These are phyloP conservation scores for Tethea ocularis DNA, from an alignment of 2,888 invertebrate species.

Conservation along the genomic window DNA sequence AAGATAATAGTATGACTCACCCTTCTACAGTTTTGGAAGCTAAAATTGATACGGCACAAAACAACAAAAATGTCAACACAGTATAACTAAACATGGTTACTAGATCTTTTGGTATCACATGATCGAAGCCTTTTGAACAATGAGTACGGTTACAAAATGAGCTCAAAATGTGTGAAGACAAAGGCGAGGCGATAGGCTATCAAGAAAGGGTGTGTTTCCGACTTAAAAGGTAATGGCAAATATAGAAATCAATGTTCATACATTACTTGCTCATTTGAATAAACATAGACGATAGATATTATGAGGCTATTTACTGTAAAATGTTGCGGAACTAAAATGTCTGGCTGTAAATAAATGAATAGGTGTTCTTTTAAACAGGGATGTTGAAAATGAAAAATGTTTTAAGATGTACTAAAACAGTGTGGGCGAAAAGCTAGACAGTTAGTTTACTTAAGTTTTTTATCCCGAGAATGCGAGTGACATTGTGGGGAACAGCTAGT, in stretches of 20 bases:
- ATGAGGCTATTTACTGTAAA: not conserved
- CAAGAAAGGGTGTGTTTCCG: slow-evolving; percentile 61
- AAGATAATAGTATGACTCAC: slow-evolving; percentile 46
- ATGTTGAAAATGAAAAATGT: too few relatives aligned
- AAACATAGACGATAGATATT: slow-evolving; percentile 33
- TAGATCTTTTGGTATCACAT: slow-evolving; percentile 45
- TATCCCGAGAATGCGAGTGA: too few relatives aligned
- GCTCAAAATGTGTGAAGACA: slow-evolving; percentile 47
- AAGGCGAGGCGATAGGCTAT: slow-evolving; percentile 61
- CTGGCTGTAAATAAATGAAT: not conserved
- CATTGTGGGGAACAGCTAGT: too few relatives aligned
- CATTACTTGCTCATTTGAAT: slow-evolving; percentile 45
- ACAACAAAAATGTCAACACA: slow-evolving; percentile 54
- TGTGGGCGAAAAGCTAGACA: too few relatives aligned
- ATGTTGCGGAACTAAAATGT: not conserved
- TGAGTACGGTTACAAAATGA: slow-evolving; percentile 63
- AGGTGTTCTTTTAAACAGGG: too few relatives aligned
- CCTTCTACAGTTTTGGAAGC: slow-evolving; percentile 65
- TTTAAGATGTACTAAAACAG: too few relatives aligned
- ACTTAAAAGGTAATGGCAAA: slow-evolving; percentile 72
- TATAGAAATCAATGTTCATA: slow-evolving; percentile 69
- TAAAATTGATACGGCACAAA: slow-evolving; percentile 56
- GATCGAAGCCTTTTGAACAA: slow-evolving; percentile 31
- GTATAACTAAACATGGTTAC: slow-evolving; percentile 67
- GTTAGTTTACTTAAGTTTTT: too few relatives aligned